Percentiles rank a stretch among this genome's conserved stretches.
phyloP scores from a whole-genome alignment of 2,113 vertebrate genomes.

The Tinamus guttatus region DNA sequence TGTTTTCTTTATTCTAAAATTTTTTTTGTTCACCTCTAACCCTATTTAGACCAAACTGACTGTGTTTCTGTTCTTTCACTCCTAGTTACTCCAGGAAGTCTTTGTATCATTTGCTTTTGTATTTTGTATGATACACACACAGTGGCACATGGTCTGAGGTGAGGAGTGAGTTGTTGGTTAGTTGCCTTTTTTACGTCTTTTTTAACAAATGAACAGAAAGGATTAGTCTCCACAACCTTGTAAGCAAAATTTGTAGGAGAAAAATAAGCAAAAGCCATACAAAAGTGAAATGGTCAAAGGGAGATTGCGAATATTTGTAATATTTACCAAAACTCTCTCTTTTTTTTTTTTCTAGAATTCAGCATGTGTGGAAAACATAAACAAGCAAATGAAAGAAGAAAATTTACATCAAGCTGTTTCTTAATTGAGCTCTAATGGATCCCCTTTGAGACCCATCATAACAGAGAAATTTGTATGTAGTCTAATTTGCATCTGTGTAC shows the following conservation, averaged over 20 bases:
- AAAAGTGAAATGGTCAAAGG: background rate
- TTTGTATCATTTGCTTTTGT: background rate
- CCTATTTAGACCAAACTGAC: background rate
- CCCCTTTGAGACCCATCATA: conserved; percentile 26
- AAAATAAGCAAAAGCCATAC: conserved; percentile 3
- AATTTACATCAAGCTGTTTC: conserved; percentile 23
- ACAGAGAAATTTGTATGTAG: background rate
- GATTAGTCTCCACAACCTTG: background rate
- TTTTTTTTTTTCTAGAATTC: background rate
- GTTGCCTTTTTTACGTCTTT: background rate
- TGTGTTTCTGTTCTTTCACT: background rate
- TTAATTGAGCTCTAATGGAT: conserved; percentile 39
- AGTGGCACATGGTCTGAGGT: background rate
- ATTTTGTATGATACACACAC: background rate
- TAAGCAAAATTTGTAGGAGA: background rate
- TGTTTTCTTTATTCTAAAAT: background rate
- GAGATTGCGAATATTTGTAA: background rate
- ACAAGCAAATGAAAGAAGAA: background rate
- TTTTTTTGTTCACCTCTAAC: background rate
- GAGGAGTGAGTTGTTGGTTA: background rate
- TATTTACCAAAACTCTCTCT: background rate
- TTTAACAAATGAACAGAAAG: background rate
- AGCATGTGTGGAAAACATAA: background rate
- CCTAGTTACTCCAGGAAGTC: background rate
- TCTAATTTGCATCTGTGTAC: conserved; percentile 12